Conservation (phyloP, 2,797 vertebrate species). For the Pipistrellus pipistrellus region DNA sequence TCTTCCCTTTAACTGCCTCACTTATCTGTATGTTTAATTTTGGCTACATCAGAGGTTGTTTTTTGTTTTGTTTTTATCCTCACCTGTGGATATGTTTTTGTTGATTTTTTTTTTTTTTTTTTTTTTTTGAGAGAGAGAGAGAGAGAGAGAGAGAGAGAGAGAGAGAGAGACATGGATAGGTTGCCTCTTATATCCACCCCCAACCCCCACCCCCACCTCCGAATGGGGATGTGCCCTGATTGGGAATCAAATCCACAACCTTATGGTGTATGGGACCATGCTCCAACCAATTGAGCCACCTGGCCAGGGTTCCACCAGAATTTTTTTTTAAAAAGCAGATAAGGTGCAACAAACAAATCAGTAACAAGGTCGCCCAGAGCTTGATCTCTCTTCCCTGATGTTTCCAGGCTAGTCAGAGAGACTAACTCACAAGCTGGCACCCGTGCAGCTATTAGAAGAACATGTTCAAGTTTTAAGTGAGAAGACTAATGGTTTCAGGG, state of each 20-base stretch:
- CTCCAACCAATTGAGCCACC: background rate
- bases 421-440: background rate
- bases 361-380: background rate
- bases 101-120: background rate
- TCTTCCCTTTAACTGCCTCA: conserved; percentile 35
- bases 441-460: background rate
- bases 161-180: background rate
- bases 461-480: background rate
- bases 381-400: background rate
- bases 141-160: background rate
- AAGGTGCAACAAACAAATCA: conserved; percentile 29
- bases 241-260: background rate
- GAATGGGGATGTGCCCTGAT: background rate
- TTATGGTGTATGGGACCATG: background rate
- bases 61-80: background rate
- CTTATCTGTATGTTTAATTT: conserved; percentile 24
- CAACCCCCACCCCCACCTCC: no score
- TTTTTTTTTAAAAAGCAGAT: background rate
- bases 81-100: background rate
- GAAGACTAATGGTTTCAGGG: background rate
- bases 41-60: background rate
- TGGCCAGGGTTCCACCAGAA: background rate
- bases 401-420: background rate
- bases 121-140: background rate
- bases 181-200: background rate